phyloP scores from a whole-genome alignment of 1,140 invertebrate genomes.

The Brachionus plicatilis region DNA sequence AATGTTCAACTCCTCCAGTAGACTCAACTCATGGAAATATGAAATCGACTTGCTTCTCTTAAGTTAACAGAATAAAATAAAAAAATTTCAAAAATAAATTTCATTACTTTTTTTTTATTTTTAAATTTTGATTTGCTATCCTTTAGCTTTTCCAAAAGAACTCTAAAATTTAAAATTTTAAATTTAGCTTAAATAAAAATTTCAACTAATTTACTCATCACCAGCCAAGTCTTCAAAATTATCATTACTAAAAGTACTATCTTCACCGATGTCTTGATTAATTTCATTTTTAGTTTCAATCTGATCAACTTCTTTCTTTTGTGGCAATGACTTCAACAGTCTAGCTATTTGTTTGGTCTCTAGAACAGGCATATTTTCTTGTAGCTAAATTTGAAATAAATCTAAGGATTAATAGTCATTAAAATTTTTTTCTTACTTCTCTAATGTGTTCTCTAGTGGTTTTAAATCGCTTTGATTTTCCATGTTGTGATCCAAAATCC shows the following conservation, averaged over 20 bases:
- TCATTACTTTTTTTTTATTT: not conserved
- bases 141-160: not conserved
- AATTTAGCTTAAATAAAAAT: not conserved
- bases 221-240: not conserved
- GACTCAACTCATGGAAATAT: not conserved
- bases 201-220: not conserved
- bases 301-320: not conserved
- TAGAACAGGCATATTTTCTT: constrained; percentile 29
- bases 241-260: not conserved
- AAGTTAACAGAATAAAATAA: not conserved
- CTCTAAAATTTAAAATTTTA: not conserved
- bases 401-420: not conserved
- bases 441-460: not conserved
- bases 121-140: not conserved
- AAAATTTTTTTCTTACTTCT: not conserved
- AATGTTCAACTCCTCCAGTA: not conserved
- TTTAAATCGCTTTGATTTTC: constrained; percentile 29
- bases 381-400: not conserved
- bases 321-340: not conserved
- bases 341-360: constrained; percentile 17
- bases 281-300: not conserved
- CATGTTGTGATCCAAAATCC: constrained; percentile 2
- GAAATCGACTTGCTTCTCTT: constrained; percentile 21
- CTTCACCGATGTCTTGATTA: not conserved
- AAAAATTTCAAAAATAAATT: not conserved